Evolutionary conservation across 2,113 vertebrate species (phyloP), one percentile per base, ranked within the genome.

Genomic region (Amia ocellicauda): DNA sequence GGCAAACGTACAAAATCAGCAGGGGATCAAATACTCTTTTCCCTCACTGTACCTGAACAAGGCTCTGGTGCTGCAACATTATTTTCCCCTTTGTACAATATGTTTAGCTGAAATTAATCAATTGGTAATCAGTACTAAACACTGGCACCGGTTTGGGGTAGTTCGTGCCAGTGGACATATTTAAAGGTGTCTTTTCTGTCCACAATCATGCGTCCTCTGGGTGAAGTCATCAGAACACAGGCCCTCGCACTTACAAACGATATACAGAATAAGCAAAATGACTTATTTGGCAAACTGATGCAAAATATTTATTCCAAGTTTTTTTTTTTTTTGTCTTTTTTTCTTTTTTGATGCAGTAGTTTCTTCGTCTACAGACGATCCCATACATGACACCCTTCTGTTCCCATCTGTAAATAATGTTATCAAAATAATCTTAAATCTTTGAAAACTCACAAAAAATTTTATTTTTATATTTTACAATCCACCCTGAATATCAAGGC

Each of bases 301-400:
- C 91, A 94, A 94, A 94, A 94, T 93, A 93, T 94, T 93, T 94
- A 94, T 94, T 94, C 92, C 90, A 93, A 90, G 90, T 72, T 88
- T 90, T 86, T 69, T 64, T 27, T 22, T 62, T 60, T 67, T 62
- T 62, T 61, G 86, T 42, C 16, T 42, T 8, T 42, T 42, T 69
- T 64, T 27, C 23, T 62, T 60, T 67, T 62, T 62, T 61, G 86
- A 91, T 91, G 91, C 89, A 92, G 89, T 89, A 90, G 86, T 91
- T 90, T 84, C 28, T 53, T 73, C 66, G 72, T 64, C 73, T 68
- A 79, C 70, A 77, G 72, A 78, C 68, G 68, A 67, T 58, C 59
- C 73, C 67, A 72, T 68, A 72, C 63, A 74, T 23, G 75, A 91
- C 88, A 91, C 82, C 89, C 87, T 88, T 85, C 65, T 69, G 90